Conservation (phyloP, 2,888 invertebrate genomes). For the Rhingia campestris region DNA sequence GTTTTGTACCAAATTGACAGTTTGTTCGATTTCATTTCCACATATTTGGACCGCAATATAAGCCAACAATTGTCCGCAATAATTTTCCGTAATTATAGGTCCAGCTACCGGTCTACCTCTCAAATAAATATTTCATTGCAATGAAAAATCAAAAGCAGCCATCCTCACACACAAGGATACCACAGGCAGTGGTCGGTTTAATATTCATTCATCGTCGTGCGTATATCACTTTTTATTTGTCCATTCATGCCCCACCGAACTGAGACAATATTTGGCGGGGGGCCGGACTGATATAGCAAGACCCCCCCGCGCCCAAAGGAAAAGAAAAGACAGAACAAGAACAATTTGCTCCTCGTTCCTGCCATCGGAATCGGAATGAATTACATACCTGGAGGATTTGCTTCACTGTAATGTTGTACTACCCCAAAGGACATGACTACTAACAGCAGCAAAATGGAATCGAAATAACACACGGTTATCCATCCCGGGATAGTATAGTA, state of each 20-base stretch:
- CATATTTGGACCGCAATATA: conserved; percentile 72
- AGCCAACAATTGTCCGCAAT: conserved; percentile 66
- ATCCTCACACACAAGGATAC: neutral
- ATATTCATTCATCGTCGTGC: conserved; percentile 82
- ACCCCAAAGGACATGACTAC: conserved; percentile 58
- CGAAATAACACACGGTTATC: conserved; percentile 64
- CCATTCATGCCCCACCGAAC: conserved; percentile 58
- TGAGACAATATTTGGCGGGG: conserved; percentile 29
- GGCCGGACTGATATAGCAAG: too few relatives aligned
- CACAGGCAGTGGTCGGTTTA: conserved; percentile 77
- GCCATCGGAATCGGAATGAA: conserved; percentile 56
- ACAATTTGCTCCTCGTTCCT: conserved; percentile 55
- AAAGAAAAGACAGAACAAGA: conserved; percentile 36
- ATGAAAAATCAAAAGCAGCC: conserved; percentile 67
- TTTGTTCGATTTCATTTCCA: conserved; percentile 71
- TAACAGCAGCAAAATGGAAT: conserved; percentile 62
- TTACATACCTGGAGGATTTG: conserved; percentile 68
- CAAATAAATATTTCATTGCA: conserved; percentile 58
- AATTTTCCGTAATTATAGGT: conserved; percentile 65
- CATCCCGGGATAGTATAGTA: conserved; percentile 33
- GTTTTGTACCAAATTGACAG: conserved; percentile 68
- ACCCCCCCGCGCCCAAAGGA: conserved; percentile 25
- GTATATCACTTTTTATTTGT: conserved; percentile 82
- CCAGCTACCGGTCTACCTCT: conserved; percentile 4
- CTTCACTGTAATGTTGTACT: conserved; percentile 56